A percentile compares a stretch with the other conserved stretches of the same genome.
These are phyloP conservation scores for Elephas maximus DNA, from an alignment of 2,113 vertebrate species.

Conservation along the genomic window DNA sequence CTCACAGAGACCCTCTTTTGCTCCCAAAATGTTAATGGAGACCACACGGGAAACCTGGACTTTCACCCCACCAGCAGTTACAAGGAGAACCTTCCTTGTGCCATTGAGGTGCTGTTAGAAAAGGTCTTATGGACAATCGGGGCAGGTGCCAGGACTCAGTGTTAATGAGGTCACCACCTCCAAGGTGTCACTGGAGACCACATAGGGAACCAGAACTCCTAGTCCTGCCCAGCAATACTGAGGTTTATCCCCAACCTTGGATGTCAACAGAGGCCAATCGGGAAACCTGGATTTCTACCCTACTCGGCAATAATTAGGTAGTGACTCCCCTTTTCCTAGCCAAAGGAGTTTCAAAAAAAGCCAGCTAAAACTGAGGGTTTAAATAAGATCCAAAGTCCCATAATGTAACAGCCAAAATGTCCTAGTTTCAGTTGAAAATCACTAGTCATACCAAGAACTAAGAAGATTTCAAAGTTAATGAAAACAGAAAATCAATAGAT, in stretches of 20 bases:
- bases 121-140: neutral
- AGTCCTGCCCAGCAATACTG: neutral
- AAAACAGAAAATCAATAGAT: too few relatives aligned
- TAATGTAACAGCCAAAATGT: too few relatives aligned
- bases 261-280: conserved; percentile 9
- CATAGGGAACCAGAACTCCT: neutral
- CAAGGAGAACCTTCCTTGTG: neutral
- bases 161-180: neutral
- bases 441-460: too few relatives aligned
- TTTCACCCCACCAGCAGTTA: neutral
- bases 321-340: neutral
- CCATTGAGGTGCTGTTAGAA: neutral
- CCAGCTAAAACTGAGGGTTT: neutral
- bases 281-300: neutral
- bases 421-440: too few relatives aligned
- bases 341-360: neutral
- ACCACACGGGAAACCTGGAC: neutral
- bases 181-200: neutral
- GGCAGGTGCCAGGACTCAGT: neutral
- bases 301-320: neutral
- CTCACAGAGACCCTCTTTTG: neutral
- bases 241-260: neutral
- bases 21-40: neutral
- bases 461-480: too few relatives aligned
- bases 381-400: too few relatives aligned